Percentiles rank a stretch among this genome's conserved stretches.
Evolutionary conservation across 2,888 invertebrate genomes (phyloP).

Genomic region (Apeira syringaria): DNA sequence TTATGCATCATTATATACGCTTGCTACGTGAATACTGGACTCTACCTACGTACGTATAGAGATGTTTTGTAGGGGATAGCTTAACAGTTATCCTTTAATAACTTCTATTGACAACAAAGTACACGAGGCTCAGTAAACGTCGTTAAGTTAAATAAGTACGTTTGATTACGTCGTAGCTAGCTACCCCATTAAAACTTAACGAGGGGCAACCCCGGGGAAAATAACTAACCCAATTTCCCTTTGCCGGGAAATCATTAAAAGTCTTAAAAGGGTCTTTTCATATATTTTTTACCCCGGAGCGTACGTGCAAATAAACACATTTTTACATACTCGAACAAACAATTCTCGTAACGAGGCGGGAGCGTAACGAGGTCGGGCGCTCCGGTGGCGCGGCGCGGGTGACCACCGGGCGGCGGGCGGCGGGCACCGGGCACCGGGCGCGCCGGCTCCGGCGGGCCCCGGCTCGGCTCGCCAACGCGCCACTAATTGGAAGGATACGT

Average conservation of each 20-base stretch:
- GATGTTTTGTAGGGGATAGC: conserved; percentile 9
- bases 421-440: conserved; percentile 29
- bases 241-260: conserved; percentile 84
- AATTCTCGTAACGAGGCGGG: conserved; percentile 81
- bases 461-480: conserved; percentile 33
- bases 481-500: conserved; percentile 77
- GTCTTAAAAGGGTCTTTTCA: conserved; percentile 84
- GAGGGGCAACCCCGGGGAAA: conserved; percentile 82
- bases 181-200: conserved; percentile 84
- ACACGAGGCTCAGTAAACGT: conserved; percentile 68
- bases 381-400: conserved; percentile 31
- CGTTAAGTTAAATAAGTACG: conserved; percentile 82
- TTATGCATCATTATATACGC: conserved; percentile 31
- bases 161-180: conserved; percentile 82
- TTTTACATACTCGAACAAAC: conserved; percentile 84
- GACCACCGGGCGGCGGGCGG: conserved; percentile 32
- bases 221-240: conserved; percentile 84
- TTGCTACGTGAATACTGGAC: conserved; percentile 33
- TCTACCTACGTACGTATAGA: conserved; percentile 9
- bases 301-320: conserved; percentile 84
- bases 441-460: conserved; percentile 31
- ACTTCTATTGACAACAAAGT: conserved; percentile 73
- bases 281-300: conserved; percentile 80
- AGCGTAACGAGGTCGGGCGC: conserved; percentile 70
- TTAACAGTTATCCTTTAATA: conserved; percentile 44